Base-by-base conservation (phyloP, 64 coral and sea anemone genomes). In the Pocillopora verrucosa region DNA sequence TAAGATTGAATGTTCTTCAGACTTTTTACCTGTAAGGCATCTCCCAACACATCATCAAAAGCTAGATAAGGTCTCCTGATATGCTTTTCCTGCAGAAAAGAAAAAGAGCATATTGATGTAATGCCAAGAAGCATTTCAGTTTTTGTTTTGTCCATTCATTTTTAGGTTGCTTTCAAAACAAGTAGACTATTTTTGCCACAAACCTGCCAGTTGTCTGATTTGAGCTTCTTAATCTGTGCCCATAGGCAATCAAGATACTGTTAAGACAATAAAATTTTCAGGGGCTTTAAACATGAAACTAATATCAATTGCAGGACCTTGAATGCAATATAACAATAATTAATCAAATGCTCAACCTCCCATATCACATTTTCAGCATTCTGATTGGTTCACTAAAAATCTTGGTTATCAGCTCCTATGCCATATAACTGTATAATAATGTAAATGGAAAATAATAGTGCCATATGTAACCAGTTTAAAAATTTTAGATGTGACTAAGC, bases 211-310 rank as follows among this genome's bases (percentile, higher is more conserved):
- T 93, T 74, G 80, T 99, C 94, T 45, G 88, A 80, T 88, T 99
- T 95, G 11, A 99, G 75, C 65, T 99, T 99, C 77, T 99, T 92
- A 65, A 99, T 95, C 79, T 99, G 97, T 75, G 88, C 97, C 97
- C 97, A 99, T 36, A 99, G 87, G 88, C 97, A 99, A 68, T 99
- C 97, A 59, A 99, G 77, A 70, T 91, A 99, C 97, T 99, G 38
- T 36, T 79, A 19, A 60, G 72, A 16, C 20, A 59, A 5, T 67
- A 16, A 51, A 51, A 7, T 4, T 51, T 51, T 7, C 30, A 30
- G 7, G 41, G 3, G 41, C 41, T 51, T 51, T 51, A 51, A 51
- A 51, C 30, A 30, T 30, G 30, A 30, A 30, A 30, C 30, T 30
- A 70, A 68, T 13, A 34, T 30, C 45, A 34, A 6, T 26, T 24